A percentile compares a stretch with the other conserved stretches of the same genome.
phyloP scores from a whole-genome alignment of 2,797 vertebrate genomes.

The Aldrovandia affinis region DNA sequence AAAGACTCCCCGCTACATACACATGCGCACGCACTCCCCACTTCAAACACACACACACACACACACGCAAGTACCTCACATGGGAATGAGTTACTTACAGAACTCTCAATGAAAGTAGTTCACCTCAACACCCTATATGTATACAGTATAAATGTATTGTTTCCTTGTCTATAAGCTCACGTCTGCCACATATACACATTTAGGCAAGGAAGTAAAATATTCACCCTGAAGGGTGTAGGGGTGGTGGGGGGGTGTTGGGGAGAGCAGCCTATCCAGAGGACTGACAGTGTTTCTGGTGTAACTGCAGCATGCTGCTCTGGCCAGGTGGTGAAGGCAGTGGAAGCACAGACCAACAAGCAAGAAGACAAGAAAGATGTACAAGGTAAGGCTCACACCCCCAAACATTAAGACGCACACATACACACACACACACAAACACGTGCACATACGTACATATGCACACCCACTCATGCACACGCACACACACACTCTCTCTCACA shows the following conservation, averaged over 20 bases:
- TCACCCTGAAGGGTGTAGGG: not conserved
- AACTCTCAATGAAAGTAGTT: not conserved
- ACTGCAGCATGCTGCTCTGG: conserved; percentile 88
- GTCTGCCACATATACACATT: not conserved
- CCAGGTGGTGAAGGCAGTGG: conserved; percentile 87
- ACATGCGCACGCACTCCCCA: not conserved
- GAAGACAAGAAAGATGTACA: conserved; percentile 94
- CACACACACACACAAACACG: not conserved
- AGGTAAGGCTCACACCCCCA: conserved; percentile 71
- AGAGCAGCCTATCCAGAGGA: not conserved
- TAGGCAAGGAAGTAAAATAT: no score
- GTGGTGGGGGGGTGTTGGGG: no score
- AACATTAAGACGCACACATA: not conserved
- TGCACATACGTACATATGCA: no score
- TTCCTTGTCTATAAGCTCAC: not conserved
- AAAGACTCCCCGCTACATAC: conserved; percentile 16
- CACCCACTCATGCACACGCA: no score
- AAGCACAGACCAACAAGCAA: conserved; percentile 84
- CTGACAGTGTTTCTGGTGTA: conserved; percentile 24
- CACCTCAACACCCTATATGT: not conserved
- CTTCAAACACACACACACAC: conserved; percentile 29
- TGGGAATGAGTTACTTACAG: conserved; percentile 21
- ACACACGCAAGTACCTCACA: conserved; percentile 23
- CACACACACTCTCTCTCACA: not conserved
- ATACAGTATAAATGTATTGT: no score